phyloP scores from a whole-genome alignment of 2,888 invertebrate species.

The Drosophila recens region DNA sequence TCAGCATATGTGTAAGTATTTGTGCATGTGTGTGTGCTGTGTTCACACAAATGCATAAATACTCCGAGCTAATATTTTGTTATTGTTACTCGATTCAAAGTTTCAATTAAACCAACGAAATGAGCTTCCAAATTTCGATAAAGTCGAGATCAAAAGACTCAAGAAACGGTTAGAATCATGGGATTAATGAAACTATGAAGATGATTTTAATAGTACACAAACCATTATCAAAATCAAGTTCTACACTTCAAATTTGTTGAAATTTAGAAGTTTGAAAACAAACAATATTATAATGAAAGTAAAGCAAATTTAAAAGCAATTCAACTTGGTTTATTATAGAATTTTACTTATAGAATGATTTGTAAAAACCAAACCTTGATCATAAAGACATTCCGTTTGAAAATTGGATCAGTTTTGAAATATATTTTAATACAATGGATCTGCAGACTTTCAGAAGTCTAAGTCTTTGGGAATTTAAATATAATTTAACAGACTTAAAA shows the following conservation, averaged over 20 bases:
- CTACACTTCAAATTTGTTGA: too few relatives aligned
- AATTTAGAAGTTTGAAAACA: too few relatives aligned
- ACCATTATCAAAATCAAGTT: too few relatives aligned
- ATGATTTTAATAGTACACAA: neutral
- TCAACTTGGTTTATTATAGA: too few relatives aligned
- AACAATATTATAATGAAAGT: too few relatives aligned
- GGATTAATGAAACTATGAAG: neutral
- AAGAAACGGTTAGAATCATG: conserved; percentile 2
- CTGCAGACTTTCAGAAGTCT: too few relatives aligned
- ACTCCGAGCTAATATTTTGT: conserved; percentile 62
- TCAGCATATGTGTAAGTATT: neutral
- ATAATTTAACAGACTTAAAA: neutral
- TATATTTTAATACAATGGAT: too few relatives aligned
- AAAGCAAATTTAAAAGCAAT: too few relatives aligned
- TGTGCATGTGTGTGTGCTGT: conserved; percentile 12
- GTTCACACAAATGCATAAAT: conserved; percentile 38
- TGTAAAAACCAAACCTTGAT: neutral
- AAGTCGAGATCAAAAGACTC: conserved; percentile 26
- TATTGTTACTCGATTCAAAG: conserved; percentile 45
- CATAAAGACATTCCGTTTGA: neutral
- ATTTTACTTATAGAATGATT: neutral
- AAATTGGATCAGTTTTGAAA: neutral
- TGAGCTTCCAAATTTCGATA: neutral
- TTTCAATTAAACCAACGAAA: conserved; percentile 57
- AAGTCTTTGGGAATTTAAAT: neutral